Evolutionary conservation across 2,888 invertebrate species (phyloP), one percentile per base, ranked within the genome.

Genomic region (Conistra vaccinii): DNA sequence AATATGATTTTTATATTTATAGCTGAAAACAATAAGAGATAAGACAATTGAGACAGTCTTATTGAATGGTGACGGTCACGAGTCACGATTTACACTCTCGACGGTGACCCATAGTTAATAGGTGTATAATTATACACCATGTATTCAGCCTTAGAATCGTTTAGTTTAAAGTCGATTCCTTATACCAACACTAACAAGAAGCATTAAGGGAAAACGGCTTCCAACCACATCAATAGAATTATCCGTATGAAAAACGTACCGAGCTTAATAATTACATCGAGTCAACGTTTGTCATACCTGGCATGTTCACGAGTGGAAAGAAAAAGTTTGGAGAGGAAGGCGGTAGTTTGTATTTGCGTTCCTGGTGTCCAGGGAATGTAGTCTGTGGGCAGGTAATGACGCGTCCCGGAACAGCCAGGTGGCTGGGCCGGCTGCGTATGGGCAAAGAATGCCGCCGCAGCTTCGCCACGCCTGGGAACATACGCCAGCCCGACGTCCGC

Each of bases 331-430:
- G 85, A 90, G 87, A 94, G 93, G 93, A 94, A 93, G 92, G 90
- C 91, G 89, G 90, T 89, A 91, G 92, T 94, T 92, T 91, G 92
- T 91, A 92, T 92, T 92, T 91, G 92, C 93, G 90, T 93, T 91
- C 89, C 86, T 87, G 91, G 89, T 91, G 92, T 93, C 91, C 92
- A 90, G 94, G 89, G 94, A 94, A 95, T 94, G 93, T 93, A 89
- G 92, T 92, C 90, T 86, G 85, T 86, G 84, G 88, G 89, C 90
- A 86, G 86, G 91, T 92, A 93, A 92, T 90, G 91, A 91, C 90
- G 90, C 90, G 91, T 94, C 95, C 95, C 92, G 94, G 95, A 95
- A 93, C 93, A 91, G 91, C 91, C 94, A 94, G 94, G 92, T 95
- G 94, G 92, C 86, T 89, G 89, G 86, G 86, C 84, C 85, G 85